phyloP scores from a whole-genome alignment of 2,113 vertebrate species.

The Rhinogobius similis region DNA sequence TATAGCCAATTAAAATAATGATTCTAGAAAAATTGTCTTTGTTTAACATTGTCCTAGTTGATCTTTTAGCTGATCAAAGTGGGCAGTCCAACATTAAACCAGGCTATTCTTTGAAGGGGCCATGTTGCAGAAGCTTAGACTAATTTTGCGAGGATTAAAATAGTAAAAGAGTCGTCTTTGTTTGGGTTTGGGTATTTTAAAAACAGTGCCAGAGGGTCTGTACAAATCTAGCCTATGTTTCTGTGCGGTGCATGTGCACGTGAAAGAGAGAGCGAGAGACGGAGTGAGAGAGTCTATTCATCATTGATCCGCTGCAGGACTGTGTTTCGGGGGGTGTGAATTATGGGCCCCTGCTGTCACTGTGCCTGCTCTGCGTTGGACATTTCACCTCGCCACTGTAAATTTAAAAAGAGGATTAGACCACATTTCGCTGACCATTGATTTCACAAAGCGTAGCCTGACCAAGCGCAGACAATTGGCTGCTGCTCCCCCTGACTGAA shows the following conservation, averaged over 20 bases:
- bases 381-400: conserved; percentile 70
- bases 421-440: conserved; percentile 58
- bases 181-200: not conserved
- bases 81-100: too few species aligned
- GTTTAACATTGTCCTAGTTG: not conserved
- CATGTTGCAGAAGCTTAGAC: not conserved
- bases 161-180: not conserved
- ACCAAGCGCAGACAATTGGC: conserved; percentile 48
- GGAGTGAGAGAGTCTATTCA: conserved; percentile 58
- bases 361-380: conserved; percentile 67
- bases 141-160: not conserved
- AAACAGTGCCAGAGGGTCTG: not conserved
- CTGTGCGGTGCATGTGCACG: not conserved
- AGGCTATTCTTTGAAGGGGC: too few species aligned
- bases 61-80: not conserved
- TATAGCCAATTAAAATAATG: too few species aligned
- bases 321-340: conserved; percentile 64
- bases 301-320: conserved; percentile 77
- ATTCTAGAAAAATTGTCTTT: not conserved
- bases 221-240: not conserved
- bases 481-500: conserved; percentile 30
- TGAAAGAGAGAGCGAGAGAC: conserved; percentile 18
- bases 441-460: conserved; percentile 41
- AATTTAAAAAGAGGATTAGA: conserved; percentile 60
- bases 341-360: conserved; percentile 73